Conservation (phyloP, 30 jellyfish, hydroid and myxozoan species). For the Aurelia aurita region DNA sequence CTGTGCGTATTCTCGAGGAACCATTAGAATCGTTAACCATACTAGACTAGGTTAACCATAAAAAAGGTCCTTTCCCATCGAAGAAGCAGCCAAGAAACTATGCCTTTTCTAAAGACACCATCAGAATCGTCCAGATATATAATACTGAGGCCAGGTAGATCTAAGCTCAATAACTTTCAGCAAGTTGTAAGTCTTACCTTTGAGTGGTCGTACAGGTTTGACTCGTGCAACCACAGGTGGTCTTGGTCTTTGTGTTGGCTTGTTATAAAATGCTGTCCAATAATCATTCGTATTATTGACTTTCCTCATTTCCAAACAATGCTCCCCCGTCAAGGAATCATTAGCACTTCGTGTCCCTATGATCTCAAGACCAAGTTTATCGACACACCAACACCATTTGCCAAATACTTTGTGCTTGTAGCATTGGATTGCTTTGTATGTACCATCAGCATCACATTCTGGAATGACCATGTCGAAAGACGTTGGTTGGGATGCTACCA, state of each 20-base stretch:
- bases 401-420: conserved; percentile 80
- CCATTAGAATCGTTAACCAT: too few species aligned
- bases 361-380: conserved; percentile 82
- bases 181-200: conserved; percentile 49
- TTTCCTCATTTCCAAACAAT: conserved; percentile 76
- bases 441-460: conserved; percentile 91
- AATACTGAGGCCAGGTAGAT: too few species aligned
- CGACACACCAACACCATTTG: conserved; percentile 99
- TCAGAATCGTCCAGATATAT: too few species aligned
- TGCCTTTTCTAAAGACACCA: too few species aligned
- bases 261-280: conserved; percentile 96
- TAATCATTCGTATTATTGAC: conserved; percentile 71
- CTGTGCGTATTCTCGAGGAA: too few species aligned
- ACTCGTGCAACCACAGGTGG: conserved; percentile 44
- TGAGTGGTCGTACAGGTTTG: conserved; percentile 47
- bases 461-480: conserved; percentile 93
- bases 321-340: conserved; percentile 69
- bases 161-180: too few species aligned
- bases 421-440: conserved; percentile 94
- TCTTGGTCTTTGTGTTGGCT: conserved; percentile 76
- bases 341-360: conserved; percentile 89
- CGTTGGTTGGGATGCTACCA: conserved; percentile 87
- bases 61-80: too few species aligned
- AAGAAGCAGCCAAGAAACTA: too few species aligned
- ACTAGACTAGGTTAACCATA: too few species aligned